Evolutionary conservation across 2,113 vertebrate genomes (phyloP), one percentile per base, ranked within the genome.

Genomic region (Pheucticus melanocephalus): DNA sequence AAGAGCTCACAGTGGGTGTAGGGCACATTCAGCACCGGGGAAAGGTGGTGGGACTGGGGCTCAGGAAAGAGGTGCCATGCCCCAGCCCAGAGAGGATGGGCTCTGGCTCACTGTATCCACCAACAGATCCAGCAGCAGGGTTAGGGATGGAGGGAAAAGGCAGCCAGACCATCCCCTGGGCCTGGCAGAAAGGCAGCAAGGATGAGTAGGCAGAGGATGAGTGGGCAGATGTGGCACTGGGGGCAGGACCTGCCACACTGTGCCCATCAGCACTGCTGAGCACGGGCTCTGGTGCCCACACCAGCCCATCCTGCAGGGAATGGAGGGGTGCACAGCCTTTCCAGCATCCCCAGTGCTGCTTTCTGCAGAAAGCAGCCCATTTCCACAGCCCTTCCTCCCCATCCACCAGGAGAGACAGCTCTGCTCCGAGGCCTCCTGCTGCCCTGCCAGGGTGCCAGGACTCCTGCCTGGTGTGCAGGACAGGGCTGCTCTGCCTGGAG

Each of bases 281-380:
- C 31, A 53, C 2, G 4, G 8, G 61, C 39, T 72, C 57, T 31
- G 53, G 45, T 27, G 61, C 31, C 45, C 1, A 6, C 0, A 0
- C 11, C 53, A 76, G 48, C 44, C 25, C 65, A 72, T 21, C 28
- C 65, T 22, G 11, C 0, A 0, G 37, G 80, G 48, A 85, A 84
- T 31, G 57, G 92, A 86, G 81, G 27, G 51, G 31, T 17, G 8
- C 1, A 3, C 90, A 60, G 88, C 65, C 51, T 9, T 45, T 14
- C 35, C 54, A 81, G 92, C 14, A 2, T 37, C 77, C 83, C 70
- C 48, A 33, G 8, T 20, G 57, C 89, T 44, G 37, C 89, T 61
- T 93, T 83, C 81, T 50, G 30, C 60, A 48, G 75, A 82, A 82
- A 94, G 57, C 86, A 78, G 88, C 70, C 76, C 88, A n/a, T 88